These are phyloP conservation scores for Pterocles gutturalis DNA, from an alignment of 2,113 vertebrate genomes.

Conservation along the genomic window DNA sequence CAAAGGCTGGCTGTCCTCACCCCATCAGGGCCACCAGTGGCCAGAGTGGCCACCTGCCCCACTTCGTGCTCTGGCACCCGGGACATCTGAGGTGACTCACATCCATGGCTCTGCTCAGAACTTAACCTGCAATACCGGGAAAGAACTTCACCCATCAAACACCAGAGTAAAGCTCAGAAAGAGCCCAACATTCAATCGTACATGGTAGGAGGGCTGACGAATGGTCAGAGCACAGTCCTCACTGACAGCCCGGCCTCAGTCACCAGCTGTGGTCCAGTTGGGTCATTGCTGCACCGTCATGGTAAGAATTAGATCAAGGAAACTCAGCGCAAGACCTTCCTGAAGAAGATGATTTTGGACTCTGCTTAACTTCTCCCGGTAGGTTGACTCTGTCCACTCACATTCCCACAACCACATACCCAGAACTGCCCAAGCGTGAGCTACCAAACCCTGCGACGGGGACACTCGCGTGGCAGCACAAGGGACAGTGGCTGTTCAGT, in stretches of 20 bases:
- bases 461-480: background rate
- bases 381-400: background rate
- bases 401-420: background rate
- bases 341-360: background rate
- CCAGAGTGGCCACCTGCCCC: background rate
- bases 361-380: background rate
- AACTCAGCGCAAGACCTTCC: background rate
- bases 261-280: background rate
- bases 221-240: background rate
- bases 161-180: background rate
- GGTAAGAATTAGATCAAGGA: background rate
- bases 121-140: background rate
- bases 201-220: background rate
- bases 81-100: background rate
- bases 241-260: background rate
- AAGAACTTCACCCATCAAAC: background rate
- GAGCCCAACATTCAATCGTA: background rate
- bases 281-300: background rate
- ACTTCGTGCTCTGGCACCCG: background rate
- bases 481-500: background rate
- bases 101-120: background rate
- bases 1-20: background rate
- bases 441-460: background rate
- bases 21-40: background rate
- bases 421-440: background rate